phyloP scores from a whole-genome alignment of 1,140 invertebrate genomes.

The Leptopilina clavipes region DNA sequence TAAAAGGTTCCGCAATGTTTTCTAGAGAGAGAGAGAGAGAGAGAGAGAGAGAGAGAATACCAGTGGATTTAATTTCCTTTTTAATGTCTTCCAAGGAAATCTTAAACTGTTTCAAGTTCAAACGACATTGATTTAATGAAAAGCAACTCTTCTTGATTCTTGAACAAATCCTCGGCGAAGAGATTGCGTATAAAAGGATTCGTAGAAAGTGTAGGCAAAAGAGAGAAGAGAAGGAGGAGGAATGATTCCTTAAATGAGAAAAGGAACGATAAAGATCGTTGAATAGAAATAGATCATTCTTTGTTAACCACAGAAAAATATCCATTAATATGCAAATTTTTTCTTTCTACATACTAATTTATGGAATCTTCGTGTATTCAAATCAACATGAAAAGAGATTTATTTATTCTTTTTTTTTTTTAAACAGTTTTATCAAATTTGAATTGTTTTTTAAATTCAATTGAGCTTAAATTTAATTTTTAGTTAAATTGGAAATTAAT shows the following conservation, averaged over 20 bases:
- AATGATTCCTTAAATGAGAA: neutral
- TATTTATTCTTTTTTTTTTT: too few relatives aligned
- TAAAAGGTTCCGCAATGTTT: neutral
- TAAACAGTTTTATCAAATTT: too few relatives aligned
- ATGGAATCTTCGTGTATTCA: too few relatives aligned
- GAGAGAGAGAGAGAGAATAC: neutral
- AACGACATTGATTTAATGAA: constrained; percentile 30
- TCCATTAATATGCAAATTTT: neutral
- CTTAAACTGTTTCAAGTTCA: constrained; percentile 22
- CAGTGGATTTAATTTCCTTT: neutral
- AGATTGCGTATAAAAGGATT: constrained; percentile 17
- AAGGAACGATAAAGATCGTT: neutral
- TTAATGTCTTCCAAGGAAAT: constrained; percentile 26
- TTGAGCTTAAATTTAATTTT: too few relatives aligned
- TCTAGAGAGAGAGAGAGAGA: too few relatives aligned
- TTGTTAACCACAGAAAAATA: neutral
- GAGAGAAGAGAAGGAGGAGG: neutral
- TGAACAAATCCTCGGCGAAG: neutral
- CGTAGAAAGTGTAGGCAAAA: neutral
- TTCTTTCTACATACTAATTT: too few relatives aligned
- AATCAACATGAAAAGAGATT: too few relatives aligned
- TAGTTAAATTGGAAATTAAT: too few relatives aligned
- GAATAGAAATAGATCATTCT: too few relatives aligned
- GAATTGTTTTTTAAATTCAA: too few relatives aligned
- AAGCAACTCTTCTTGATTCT: neutral